These are phyloP conservation scores for Pelusios castaneus DNA, from an alignment of 2,113 vertebrate species.

Conservation along the genomic window DNA sequence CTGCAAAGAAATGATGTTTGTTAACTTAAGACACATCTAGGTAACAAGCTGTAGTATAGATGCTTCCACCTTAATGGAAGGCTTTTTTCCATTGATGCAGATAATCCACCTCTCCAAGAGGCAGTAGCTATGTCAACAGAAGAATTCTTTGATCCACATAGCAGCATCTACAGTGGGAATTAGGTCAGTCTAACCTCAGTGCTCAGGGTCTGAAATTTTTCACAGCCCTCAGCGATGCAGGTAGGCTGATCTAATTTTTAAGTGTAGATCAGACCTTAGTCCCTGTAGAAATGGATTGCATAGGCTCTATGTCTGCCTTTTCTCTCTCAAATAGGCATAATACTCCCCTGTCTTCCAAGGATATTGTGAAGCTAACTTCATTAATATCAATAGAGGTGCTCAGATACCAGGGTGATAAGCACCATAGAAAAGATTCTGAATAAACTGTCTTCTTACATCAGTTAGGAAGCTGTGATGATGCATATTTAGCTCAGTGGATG, in stretches of 20 bases:
- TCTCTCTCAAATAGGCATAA: accelerated
- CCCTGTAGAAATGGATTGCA: not conserved
- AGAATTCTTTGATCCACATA: not conserved
- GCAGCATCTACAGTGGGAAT: not conserved
- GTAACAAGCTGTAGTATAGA: not conserved
- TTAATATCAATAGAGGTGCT: not conserved
- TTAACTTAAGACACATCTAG: not conserved
- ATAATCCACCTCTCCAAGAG: not conserved
- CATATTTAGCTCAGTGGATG: not conserved
- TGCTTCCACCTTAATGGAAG: not conserved
- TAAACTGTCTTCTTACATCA: not conserved
- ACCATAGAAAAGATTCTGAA: not conserved
- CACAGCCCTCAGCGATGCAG: not conserved
- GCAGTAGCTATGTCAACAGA: not conserved
- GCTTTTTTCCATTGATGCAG: not conserved
- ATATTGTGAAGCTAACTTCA: not conserved
- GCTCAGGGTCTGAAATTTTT: not conserved
- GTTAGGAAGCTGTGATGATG: not conserved
- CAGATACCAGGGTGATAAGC: not conserved
- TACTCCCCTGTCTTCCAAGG: not conserved
- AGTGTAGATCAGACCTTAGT: not conserved
- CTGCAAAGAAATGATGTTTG: not conserved
- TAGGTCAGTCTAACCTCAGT: not conserved
- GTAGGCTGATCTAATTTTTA: not conserved
- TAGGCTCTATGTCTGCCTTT: not conserved